Base-by-base conservation (phyloP, 2,888 invertebrate genomes). In the Tuberolachnus salignus region DNA sequence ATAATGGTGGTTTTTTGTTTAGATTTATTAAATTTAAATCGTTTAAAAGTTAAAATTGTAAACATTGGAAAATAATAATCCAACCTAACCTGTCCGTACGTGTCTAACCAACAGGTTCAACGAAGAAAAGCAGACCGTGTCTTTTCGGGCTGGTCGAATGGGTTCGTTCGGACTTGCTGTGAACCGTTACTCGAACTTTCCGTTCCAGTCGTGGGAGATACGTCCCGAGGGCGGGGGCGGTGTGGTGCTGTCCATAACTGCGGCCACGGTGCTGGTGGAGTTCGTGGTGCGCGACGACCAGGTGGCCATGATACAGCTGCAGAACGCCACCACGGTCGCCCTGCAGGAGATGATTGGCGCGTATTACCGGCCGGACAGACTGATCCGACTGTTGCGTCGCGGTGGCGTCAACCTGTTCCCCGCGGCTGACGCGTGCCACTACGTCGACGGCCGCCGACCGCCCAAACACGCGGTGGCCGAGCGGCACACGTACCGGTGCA, bases 181-280 rank as follows among this genome's bases (percentile, higher is more conserved):
- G 0, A 88, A 91, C 80, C 89, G 90, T 72, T 94, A 92, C 85
- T 89, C 91, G 80, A 94, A 94, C 85, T 86, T 94, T 84, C 95
- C 95, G 0, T 94, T 90, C 84, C 95, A 95, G 85, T 91, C 91
- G 0, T 95, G 94, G 93, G 94, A 95, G 83, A 83, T 94, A 10
- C 90, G 90, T 82, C 94, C 94, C 0, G 90, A 91, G 83, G 82
- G 82, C 80, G 80, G 81, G 51, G 83, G 86, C 87, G 82, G 86
- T 86, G 78, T 83, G 82, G 14, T 74, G 42, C 64, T 70, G n/a
- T 64, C 44, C 23, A 26, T 80, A 53, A 88, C 89, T 4, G 89
- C 89, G 1, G 88, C 89, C 9, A 87, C 88, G 51, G 86, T 89
- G 55, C 88, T 89, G 82, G 85, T 88, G 61, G 89, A 90, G 82